Base-by-base conservation (phyloP, 2,797 vertebrate species). In the Lemur catta region DNA sequence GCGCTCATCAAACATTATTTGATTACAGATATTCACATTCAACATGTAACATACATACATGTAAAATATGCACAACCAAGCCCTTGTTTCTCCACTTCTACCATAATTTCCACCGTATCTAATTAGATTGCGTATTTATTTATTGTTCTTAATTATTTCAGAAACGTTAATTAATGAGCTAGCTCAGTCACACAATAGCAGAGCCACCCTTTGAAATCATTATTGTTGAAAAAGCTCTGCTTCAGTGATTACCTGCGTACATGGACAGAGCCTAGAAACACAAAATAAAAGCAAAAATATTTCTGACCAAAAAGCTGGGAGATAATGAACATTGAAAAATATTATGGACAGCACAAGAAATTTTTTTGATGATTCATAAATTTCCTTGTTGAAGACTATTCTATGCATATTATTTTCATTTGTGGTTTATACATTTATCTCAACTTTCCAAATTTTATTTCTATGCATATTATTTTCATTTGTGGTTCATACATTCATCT, bases 401-500 rank as follows among this genome's bases (percentile, higher is more conserved):
- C 17, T 65, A 65, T 48, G 12, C 9, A 43, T 69, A 7, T 24
- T 72, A 41, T 87, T 95, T 94, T 93, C 75, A 76, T 69, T 46
- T 90, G 46, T 12, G 5, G 10, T 74, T 92, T 92, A 41, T 14
- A 48, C 4, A 61, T 50, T 89, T n/a, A 85, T 57, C 14, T 88
- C 33, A 81, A 82, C n/a, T 90, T 92, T 72, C 90, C 88, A 78
- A 90, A 85, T 75, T 94, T 92, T 84, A 33, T 71, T 80, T 59
- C 20, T 65, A 65, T 43, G 12, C 7, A 38, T 69, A 7, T 28
- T 72, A 41, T 81, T 95, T 94, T 93, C 75, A 76, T 69, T 46
- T 90, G 46, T 12, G 5, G 10, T 74, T 92, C 90, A n/a, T 14
- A 48, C 4, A 61, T 57, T 89, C 38, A 85, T 57, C 12, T 78